A percentile compares a stretch with the other conserved stretches of the same genome.
phyloP scores from a whole-genome alignment of 2,888 invertebrate genomes.

The Hemistola chrysoprasaria region DNA sequence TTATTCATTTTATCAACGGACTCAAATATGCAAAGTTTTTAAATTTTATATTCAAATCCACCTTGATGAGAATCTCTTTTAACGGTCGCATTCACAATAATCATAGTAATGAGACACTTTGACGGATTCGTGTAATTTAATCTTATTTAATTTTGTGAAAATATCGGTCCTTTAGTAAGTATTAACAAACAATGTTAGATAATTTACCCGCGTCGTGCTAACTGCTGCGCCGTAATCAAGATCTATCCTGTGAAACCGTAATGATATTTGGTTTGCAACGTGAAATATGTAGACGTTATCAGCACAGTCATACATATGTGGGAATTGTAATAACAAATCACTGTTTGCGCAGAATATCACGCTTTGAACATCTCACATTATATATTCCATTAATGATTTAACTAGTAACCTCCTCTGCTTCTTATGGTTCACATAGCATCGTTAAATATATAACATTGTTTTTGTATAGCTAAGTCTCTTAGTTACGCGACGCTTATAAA shows the following conservation, averaged over 20 bases:
- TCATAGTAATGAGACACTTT: conserved; percentile 39
- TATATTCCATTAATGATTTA: too few relatives aligned
- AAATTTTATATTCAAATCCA: conserved; percentile 23
- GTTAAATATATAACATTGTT: too few relatives aligned
- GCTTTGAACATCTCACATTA: too few relatives aligned
- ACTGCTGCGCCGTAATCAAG: conserved; percentile 35
- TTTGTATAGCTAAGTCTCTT: too few relatives aligned
- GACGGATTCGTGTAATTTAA: conserved; percentile 28
- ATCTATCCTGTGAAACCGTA: conserved; percentile 26
- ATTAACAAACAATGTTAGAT: conserved; percentile 30
- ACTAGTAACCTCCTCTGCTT: too few relatives aligned
- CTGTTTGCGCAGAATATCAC: not conserved
- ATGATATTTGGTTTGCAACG: conserved; percentile 32
- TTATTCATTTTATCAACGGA: too few relatives aligned
- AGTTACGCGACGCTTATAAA: too few relatives aligned
- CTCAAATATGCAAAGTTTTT: conserved; percentile 5
- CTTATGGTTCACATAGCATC: too few relatives aligned
- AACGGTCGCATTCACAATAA: conserved; percentile 33
- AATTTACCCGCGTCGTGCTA: conserved; percentile 26
- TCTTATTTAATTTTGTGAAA: conserved; percentile 28
- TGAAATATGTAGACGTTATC: conserved; percentile 26
- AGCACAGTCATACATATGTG: conserved; percentile 2
- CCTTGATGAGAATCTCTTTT: conserved; percentile 31
- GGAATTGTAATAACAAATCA: conserved; percentile 1
- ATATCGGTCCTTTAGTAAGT: conserved; percentile 23